phyloP scores from a whole-genome alignment of 2,888 invertebrate genomes.

The Therioaphis trifolii region DNA sequence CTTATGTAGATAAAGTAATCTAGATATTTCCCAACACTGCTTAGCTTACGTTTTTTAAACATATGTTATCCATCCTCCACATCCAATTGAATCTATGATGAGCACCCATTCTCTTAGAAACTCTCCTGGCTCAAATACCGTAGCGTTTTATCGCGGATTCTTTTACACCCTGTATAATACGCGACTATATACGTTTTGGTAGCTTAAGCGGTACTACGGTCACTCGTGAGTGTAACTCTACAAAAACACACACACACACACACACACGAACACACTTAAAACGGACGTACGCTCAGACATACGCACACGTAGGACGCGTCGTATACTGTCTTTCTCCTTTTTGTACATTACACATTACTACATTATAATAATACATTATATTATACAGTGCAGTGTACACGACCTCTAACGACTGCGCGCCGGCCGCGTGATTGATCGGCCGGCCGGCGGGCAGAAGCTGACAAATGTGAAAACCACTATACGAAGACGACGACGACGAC shows the following conservation, averaged over 20 bases:
- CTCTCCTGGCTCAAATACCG: too few species aligned
- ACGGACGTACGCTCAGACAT: too few species aligned
- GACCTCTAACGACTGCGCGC: slow-evolving; percentile 24
- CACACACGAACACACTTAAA: background rate
- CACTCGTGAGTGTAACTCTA: background rate
- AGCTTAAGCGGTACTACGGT: too few species aligned
- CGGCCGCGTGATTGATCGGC: slow-evolving; percentile 13
- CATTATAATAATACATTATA: background rate
- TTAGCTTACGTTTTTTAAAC: too few species aligned
- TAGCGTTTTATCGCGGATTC: too few species aligned
- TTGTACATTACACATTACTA: background rate
- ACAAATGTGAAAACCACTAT: slow-evolving; percentile 50
- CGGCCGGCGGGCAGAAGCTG: slow-evolving; percentile 28
- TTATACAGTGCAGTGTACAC: background rate
- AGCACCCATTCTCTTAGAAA: too few species aligned
- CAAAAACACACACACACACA: background rate
- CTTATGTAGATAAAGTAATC: too few species aligned
- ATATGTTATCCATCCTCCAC: too few species aligned
- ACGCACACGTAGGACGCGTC: background rate
- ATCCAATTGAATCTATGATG: too few species aligned
- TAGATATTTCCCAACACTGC: too few species aligned
- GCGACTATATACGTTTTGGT: too few species aligned
- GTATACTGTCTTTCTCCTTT: background rate
- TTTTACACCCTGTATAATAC: too few species aligned
- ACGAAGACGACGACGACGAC: background rate